Conservation (phyloP, 1,140 invertebrate species). For the Drosophila baimaii region DNA sequence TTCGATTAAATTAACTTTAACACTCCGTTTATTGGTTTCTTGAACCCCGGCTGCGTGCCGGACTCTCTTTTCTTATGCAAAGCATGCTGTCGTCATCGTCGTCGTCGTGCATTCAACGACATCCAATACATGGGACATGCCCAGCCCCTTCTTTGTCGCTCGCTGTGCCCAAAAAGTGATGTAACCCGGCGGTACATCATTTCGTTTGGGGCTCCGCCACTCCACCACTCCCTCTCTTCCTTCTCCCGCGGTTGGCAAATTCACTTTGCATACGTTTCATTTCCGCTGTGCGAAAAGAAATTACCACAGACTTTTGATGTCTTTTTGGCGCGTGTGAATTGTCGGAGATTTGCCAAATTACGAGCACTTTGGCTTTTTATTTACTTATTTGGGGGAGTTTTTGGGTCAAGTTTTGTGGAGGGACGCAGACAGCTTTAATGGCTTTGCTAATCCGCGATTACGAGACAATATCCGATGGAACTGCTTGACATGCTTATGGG, state of each 20-base stretch:
- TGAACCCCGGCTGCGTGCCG: slow-evolving; percentile 50
- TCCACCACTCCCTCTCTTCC: slow-evolving; percentile 11
- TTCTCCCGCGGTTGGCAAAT: slow-evolving; percentile 6
- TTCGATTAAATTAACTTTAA: slow-evolving; percentile 50
- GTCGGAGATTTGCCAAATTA: slow-evolving; percentile 19
- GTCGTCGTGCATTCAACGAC: slow-evolving; percentile 30
- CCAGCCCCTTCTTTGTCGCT: slow-evolving; percentile 54
- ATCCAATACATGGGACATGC: slow-evolving; percentile 18
- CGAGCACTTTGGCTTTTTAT: slow-evolving; percentile 7
- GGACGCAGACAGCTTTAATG: slow-evolving; percentile 8
- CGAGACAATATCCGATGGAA: not conserved
- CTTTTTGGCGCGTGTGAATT: slow-evolving; percentile 64
- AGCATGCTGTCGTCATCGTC: slow-evolving; percentile 59
- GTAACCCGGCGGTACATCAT: slow-evolving; percentile 56
- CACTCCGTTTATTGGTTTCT: slow-evolving; percentile 64
- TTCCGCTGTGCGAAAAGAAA: slow-evolving; percentile 61
- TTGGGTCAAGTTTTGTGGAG: slow-evolving; percentile 46
- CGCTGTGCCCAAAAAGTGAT: slow-evolving; percentile 62
- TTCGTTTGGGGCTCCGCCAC: slow-evolving; percentile 43
- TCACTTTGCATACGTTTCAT: slow-evolving; percentile 47
- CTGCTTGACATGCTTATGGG: not conserved
- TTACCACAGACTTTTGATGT: slow-evolving; percentile 31
- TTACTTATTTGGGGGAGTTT: slow-evolving; percentile 33
- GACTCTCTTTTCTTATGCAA: slow-evolving; percentile 54
- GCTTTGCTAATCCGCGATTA: slow-evolving; percentile 9